phyloP scores from a whole-genome alignment of 2,888 invertebrate species.

The Volucella inflata region DNA sequence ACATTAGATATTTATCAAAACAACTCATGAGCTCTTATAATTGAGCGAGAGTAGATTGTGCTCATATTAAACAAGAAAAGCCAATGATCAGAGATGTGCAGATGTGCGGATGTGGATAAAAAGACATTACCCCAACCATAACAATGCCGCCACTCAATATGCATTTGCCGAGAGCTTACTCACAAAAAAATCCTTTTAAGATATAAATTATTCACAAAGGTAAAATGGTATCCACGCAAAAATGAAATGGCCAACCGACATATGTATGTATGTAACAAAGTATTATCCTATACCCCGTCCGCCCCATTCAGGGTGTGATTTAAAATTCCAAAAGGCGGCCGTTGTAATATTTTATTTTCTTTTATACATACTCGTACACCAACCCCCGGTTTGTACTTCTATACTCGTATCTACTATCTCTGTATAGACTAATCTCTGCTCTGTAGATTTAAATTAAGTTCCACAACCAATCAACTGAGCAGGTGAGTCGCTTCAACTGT shows the following conservation, averaged over 20 bases:
- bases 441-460: no score
- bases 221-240: slow-evolving; percentile 75
- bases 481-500: no score
- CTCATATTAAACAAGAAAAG: slow-evolving; percentile 5
- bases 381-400: no score
- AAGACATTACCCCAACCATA: slow-evolving; percentile 68
- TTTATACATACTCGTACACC: slow-evolving; percentile 4
- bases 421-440: no score
- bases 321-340: slow-evolving; percentile 72
- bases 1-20: slow-evolving; percentile 28
- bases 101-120: slow-evolving; percentile 45
- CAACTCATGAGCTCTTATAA: slow-evolving; percentile 15
- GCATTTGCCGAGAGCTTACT: slow-evolving; percentile 71
- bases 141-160: slow-evolving; percentile 70
- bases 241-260: slow-evolving; percentile 72
- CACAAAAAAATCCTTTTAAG: slow-evolving; percentile 75
- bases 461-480: no score
- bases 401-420: no score
- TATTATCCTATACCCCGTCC: not conserved
- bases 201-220: slow-evolving; percentile 74
- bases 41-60: not conserved
- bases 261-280: not conserved
- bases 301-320: slow-evolving; percentile 66
- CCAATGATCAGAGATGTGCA: not conserved
- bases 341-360: slow-evolving; percentile 47